These are phyloP conservation scores for Polymixis flavicincta DNA, from an alignment of 2,888 invertebrate species.

Conservation along the genomic window DNA sequence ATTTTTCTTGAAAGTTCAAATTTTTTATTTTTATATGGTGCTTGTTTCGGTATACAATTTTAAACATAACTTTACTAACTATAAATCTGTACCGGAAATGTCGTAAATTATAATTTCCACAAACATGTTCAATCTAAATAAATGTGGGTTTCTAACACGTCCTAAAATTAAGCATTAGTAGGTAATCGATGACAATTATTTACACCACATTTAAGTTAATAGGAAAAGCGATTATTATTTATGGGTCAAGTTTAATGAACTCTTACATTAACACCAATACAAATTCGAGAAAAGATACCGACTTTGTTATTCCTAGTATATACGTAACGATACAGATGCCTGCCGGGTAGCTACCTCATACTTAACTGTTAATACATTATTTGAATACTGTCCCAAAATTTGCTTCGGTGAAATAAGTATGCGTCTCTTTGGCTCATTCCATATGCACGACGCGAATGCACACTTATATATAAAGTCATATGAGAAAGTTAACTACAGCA, in stretches of 20 bases:
- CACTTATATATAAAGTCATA: slow-evolving; percentile 67
- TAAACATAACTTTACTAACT: not conserved
- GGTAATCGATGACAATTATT: slow-evolving; percentile 24
- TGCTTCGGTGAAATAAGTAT: slow-evolving; percentile 71
- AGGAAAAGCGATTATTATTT: slow-evolving; percentile 49
- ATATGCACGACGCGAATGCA: slow-evolving; percentile 78
- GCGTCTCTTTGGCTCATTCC: slow-evolving; percentile 75
- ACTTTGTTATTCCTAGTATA: not conserved
- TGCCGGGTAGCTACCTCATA: slow-evolving; percentile 12
- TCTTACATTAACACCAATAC: slow-evolving; percentile 19
- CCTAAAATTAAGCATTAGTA: slow-evolving; percentile 19
- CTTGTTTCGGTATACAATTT: not conserved
- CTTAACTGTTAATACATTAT: slow-evolving; percentile 42
- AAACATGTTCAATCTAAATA: not conserved
- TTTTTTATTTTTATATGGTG: not conserved
- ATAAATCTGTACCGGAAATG: not conserved
- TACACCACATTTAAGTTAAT: slow-evolving; percentile 41
- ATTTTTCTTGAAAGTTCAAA: not conserved
- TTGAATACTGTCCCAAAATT: slow-evolving; percentile 69
- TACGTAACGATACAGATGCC: slow-evolving; percentile 23
- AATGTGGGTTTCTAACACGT: not conserved
- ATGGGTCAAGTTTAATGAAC: slow-evolving; percentile 49
- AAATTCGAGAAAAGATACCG: slow-evolving; percentile 16
- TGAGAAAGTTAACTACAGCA: slow-evolving; percentile 65
- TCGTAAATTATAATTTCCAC: not conserved